A percentile compares a stretch with the other conserved stretches of the same genome.
phyloP scores from a whole-genome alignment of 30 jellyfish, hydroid and myxozoan species.

The Catostylus mosaicus region DNA sequence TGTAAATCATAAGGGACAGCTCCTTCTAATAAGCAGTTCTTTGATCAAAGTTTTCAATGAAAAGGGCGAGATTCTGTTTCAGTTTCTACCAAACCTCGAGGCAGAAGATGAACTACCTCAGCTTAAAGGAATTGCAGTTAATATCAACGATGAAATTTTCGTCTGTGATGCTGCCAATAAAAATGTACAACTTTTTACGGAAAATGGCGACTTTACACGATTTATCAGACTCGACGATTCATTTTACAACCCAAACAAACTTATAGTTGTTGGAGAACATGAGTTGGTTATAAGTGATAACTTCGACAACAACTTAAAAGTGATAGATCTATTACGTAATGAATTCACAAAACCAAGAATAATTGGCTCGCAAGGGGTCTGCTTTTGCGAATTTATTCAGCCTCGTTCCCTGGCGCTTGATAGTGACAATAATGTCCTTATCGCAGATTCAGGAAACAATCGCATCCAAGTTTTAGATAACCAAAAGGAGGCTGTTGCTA shows the following conservation, averaged over 20 bases:
- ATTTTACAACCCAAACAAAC: conserved; percentile 27
- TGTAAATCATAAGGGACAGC: conserved; percentile 37
- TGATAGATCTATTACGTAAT: conserved; percentile 27
- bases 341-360: conserved; percentile 12
- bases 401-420: conserved; percentile 60
- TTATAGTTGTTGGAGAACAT: conserved; percentile 22
- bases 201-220: conserved; percentile 27
- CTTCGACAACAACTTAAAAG: conserved; percentile 28
- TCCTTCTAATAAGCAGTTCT: conserved; percentile 37
- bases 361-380: conserved; percentile 62
- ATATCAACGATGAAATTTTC: conserved; percentile 41
- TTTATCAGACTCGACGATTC: conserved; percentile 45
- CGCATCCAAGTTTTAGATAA: conserved; percentile 64
- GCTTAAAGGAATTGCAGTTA: conserved; percentile 39
- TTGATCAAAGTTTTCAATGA: conserved; percentile 22
- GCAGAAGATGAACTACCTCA: conserved; percentile 40
- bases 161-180: conserved; percentile 47
- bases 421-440: conserved; percentile 32
- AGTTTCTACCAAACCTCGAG: conserved; percentile 50
- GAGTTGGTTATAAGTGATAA: conserved; percentile 36
- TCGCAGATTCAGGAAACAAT: conserved; percentile 71
- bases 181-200: conserved; percentile 43
- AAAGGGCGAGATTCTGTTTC: conserved; percentile 30
- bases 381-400: conserved; percentile 56
- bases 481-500: conserved; percentile 28